Evolutionary conservation across 2,113 vertebrate species (phyloP).

Genomic region (Dermatemys mawii): DNA sequence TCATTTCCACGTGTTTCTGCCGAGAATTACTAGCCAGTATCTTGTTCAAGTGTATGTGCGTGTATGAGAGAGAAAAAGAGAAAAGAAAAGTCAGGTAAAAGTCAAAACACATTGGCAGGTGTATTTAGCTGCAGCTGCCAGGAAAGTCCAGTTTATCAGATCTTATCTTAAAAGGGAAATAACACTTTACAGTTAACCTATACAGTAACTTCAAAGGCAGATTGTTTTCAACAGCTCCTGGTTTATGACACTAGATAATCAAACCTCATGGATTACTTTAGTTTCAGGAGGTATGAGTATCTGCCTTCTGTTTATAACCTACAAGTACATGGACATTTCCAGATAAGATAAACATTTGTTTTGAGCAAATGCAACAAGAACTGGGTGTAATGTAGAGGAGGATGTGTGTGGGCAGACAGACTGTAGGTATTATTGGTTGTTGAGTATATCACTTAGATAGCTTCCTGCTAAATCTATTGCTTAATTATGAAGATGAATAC

Average conservation of each 20-base stretch:
- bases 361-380: neutral
- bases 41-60: neutral
- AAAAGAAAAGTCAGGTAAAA: neutral
- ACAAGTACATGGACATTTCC: neutral
- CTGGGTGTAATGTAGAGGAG: neutral
- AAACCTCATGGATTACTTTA: neutral
- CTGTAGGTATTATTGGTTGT: neutral
- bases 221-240: neutral
- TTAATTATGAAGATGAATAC: neutral
- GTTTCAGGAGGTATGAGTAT: neutral
- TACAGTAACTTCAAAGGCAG: neutral
- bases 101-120: neutral
- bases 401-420: neutral
- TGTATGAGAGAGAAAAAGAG: neutral
- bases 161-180: neutral
- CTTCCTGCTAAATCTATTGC: neutral
- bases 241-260: neutral
- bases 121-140: neutral
- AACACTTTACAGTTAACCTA: neutral
- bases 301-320: neutral
- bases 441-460: neutral
- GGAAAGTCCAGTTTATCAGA: conserved; percentile 1
- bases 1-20: neutral
- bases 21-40: neutral
- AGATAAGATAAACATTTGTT: neutral